A percentile compares a stretch with the other conserved stretches of the same genome.
These are phyloP conservation scores for Microchrysa polita DNA, from an alignment of 2,888 invertebrate genomes.

Conservation along the genomic window DNA sequence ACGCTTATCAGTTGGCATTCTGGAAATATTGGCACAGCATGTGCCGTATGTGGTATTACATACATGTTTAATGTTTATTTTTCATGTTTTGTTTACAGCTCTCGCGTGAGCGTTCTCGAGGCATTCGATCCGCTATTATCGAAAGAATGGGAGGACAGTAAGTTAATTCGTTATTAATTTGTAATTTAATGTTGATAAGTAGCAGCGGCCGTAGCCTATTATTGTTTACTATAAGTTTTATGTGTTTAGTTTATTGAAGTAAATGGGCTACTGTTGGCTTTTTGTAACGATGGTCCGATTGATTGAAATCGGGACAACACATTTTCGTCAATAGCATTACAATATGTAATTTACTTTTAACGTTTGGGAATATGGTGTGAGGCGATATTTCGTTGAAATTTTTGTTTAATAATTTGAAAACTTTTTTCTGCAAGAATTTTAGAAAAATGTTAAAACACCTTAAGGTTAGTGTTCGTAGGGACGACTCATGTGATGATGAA, in stretches of 20 bases:
- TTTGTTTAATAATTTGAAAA: no score
- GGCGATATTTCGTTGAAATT: no score
- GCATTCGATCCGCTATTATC: constrained; percentile 86
- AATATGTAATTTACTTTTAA: no score
- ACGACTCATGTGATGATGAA: no score
- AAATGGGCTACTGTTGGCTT: no score
- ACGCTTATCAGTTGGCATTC: background rate
- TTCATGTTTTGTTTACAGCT: constrained; percentile 54
- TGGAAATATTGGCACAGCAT: background rate
- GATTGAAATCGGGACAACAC: no score
- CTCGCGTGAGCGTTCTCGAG: constrained; percentile 72
- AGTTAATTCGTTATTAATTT: background rate
- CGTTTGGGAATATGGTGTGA: no score
- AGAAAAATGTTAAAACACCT: no score
- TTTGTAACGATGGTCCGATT: no score
- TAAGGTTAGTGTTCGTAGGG: no score
- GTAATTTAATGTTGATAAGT: constrained; percentile 9
- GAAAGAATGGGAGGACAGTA: constrained; percentile 68
- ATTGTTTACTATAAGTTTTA: constrained; percentile 18
- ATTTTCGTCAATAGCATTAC: no score
- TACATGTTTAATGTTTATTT: background rate
- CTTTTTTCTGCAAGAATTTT: no score
- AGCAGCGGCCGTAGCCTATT: background rate
- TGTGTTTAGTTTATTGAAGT: background rate
- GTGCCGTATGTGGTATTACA: background rate